phyloP scores from a whole-genome alignment of 2,888 invertebrate genomes.

The Coronaproctus castanopsis region DNA sequence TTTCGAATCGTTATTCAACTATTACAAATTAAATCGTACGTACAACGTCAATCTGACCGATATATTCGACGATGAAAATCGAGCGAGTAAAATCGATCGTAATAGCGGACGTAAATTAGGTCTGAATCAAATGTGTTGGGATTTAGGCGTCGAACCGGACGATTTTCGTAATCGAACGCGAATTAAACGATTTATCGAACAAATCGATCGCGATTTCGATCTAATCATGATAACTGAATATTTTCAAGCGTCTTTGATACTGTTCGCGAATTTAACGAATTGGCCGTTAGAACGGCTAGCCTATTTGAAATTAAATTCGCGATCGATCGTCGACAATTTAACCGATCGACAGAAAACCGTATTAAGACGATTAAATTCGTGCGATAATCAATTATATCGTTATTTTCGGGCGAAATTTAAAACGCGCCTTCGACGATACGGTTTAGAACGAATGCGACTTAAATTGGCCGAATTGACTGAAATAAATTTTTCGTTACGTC shows the following conservation, averaged over 20 bases:
- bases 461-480: background rate
- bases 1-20: conserved; percentile 6
- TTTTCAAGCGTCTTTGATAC: conserved; percentile 20
- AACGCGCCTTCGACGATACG: background rate
- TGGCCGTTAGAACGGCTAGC: conserved; percentile 18
- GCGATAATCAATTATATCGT: background rate
- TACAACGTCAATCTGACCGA: background rate
- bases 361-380: background rate
- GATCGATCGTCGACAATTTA: background rate
- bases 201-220: conserved; percentile 20
- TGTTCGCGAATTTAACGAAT: conserved; percentile 19
- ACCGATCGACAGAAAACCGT: background rate
- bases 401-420: background rate
- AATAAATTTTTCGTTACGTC: background rate
- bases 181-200: conserved; percentile 16
- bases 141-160: conserved; percentile 17
- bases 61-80: background rate
- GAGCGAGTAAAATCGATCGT: no score
- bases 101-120: conserved; percentile 13
- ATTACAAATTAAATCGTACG: background rate
- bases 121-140: conserved; percentile 21
- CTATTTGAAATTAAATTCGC: background rate
- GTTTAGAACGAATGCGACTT: background rate
- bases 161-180: conserved; percentile 9
- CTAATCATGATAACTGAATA: conserved; percentile 21